Percentiles rank a stretch among this genome's conserved stretches.
Conservation (phyloP, 2,888 invertebrate species). For the Odontothrips loti region DNA sequence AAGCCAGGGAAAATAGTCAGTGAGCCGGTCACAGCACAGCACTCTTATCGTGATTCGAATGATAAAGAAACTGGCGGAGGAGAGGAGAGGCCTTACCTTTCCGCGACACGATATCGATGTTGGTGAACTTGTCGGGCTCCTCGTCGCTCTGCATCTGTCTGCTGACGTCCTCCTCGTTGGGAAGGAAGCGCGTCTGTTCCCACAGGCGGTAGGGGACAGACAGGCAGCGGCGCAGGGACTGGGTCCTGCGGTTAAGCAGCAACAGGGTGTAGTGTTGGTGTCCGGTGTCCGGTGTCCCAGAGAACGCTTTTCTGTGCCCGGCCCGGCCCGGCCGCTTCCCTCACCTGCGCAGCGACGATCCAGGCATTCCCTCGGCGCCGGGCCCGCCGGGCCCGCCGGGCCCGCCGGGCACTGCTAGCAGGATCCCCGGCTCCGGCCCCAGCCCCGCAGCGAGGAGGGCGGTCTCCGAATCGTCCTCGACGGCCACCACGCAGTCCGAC, state of each 20-base stretch:
- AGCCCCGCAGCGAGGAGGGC: too few relatives aligned
- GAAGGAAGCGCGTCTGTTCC: conserved; percentile 36
- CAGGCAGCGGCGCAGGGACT: conserved; percentile 27
- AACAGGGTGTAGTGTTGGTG: background rate
- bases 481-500: too few relatives aligned
- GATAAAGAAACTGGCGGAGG: background rate
- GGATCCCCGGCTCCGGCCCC: too few relatives aligned
- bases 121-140: conserved; percentile 43
- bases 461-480: too few relatives aligned
- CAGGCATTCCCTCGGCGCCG: too few relatives aligned
- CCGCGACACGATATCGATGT: conserved; percentile 56
- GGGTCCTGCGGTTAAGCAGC: background rate
- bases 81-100: conserved; percentile 41
- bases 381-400: too few relatives aligned
- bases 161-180: conserved; percentile 38
- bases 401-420: too few relatives aligned
- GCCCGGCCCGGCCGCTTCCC: too few relatives aligned
- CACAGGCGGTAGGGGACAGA: conserved; percentile 35
- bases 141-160: conserved; percentile 36
- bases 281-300: background rate
- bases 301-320: too few relatives aligned
- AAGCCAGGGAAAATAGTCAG: background rate
- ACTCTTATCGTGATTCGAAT: background rate
- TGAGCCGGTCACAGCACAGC: background rate
- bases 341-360: too few relatives aligned